These are phyloP conservation scores for Tiliacea citrago DNA, from an alignment of 2,888 invertebrate genomes.

Conservation along the genomic window DNA sequence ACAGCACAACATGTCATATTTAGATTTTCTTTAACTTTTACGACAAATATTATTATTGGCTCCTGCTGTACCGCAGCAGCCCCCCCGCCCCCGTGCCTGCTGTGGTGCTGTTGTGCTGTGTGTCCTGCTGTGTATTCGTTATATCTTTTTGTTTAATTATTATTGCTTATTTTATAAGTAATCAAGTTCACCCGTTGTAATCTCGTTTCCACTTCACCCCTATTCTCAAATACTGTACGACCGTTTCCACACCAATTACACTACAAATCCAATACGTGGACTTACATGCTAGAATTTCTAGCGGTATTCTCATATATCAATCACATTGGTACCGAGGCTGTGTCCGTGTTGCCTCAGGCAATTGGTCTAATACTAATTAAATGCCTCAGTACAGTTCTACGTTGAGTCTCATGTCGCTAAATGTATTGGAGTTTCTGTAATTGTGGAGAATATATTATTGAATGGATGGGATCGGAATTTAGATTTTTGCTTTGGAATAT, in stretches of 20 bases:
- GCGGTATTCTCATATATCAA: constrained; percentile 64
- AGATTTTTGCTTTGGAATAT: not conserved
- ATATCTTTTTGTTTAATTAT: not conserved
- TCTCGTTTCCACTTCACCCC: not conserved
- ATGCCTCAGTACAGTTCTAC: constrained; percentile 69
- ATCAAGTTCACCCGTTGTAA: no score
- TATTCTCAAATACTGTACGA: not conserved
- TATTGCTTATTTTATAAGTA: not conserved
- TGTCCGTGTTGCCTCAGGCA: constrained; percentile 66
- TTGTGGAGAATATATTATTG: constrained; percentile 19
- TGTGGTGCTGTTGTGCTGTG: no score
- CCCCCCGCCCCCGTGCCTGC: no score
- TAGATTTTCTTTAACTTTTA: not conserved
- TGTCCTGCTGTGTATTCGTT: no score
- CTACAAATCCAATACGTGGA: constrained; percentile 39
- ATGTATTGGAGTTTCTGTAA: constrained; percentile 51
- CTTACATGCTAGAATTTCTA: constrained; percentile 49
- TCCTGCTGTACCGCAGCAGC: no score
- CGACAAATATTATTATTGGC: no score
- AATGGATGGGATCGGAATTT: not conserved
- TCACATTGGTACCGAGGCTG: constrained; percentile 63
- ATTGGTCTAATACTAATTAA: constrained; percentile 80
- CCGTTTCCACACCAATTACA: constrained; percentile 28
- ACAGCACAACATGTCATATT: no score
- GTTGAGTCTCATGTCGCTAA: constrained; percentile 52